Evolutionary conservation across 92 coral and sea anemone genomes (phyloP).

Genomic region (Siderastrea siderea): DNA sequence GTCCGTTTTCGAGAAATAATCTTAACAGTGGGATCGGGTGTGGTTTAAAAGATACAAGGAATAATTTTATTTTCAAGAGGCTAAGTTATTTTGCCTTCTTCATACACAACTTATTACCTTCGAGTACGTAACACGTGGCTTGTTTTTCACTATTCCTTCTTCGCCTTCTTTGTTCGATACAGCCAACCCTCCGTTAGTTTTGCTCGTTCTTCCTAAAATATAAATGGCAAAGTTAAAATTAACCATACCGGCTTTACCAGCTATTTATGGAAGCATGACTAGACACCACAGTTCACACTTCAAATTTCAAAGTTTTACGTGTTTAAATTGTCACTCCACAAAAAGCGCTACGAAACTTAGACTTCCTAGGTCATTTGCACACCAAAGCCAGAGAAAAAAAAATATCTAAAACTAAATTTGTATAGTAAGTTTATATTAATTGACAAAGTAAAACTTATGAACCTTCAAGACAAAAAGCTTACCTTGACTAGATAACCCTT

Average conservation of each 20-base stretch:
- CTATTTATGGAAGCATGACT: slow-evolving; percentile 25
- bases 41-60: not conserved
- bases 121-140: slow-evolving; percentile 82
- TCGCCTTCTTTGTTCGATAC: slow-evolving; percentile 23
- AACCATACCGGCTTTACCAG: not conserved
- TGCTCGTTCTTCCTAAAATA: slow-evolving; percentile 11
- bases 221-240: not conserved
- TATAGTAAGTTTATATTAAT: not conserved
- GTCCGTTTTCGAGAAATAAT: not conserved
- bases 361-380: not conserved
- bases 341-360: not conserved
- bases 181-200: slow-evolving; percentile 31
- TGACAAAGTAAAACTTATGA: not conserved
- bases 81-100: not conserved
- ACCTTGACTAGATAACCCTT: slow-evolving; percentile 28
- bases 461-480: not conserved
- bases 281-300: not conserved
- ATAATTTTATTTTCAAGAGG: not conserved
- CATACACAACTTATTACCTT: slow-evolving; percentile 47
- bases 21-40: not conserved
- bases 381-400: not conserved
- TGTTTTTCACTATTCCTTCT: slow-evolving; percentile 37
- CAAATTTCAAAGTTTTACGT: not conserved
- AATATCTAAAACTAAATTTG: not conserved
- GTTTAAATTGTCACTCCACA: not conserved